Evolutionary conservation across 2,113 vertebrate species (phyloP).

Genomic region (Spea multiplicata): DNA sequence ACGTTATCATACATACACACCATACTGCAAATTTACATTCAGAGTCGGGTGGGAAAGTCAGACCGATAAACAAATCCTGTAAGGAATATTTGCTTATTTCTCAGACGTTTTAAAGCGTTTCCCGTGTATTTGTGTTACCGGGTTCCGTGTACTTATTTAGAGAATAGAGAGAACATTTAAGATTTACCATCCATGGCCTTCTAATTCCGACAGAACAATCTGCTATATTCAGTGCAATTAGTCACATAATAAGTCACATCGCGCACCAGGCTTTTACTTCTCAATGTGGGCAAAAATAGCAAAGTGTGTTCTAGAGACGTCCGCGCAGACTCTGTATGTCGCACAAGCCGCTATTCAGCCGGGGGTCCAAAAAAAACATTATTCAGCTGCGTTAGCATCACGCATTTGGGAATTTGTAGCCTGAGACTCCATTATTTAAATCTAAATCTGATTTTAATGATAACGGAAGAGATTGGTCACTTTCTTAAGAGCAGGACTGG

Average conservation of each 20-base stretch:
- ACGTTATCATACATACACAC: too few relatives aligned
- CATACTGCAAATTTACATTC: conserved; percentile 10
- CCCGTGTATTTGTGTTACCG: not conserved
- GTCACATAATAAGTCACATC: conserved; percentile 13
- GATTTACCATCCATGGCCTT: not conserved
- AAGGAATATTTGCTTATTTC: conserved; percentile 14
- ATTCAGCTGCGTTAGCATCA: not conserved
- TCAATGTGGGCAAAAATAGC: not conserved
- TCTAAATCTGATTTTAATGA: too few relatives aligned
- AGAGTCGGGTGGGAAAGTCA: conserved; percentile 34
- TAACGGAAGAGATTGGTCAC: too few relatives aligned
- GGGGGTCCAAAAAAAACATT: not conserved
- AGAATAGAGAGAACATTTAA: conserved; percentile 4
- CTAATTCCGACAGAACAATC: conserved; percentile 23
- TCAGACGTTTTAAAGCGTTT: not conserved
- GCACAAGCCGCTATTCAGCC: too few relatives aligned
- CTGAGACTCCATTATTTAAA: too few relatives aligned
- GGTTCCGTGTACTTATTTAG: not conserved
- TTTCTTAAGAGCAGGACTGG: too few relatives aligned
- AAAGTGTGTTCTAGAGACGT: not conserved
- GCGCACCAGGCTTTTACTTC: not conserved
- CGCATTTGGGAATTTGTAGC: too few relatives aligned
- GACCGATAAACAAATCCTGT: conserved; percentile 35
- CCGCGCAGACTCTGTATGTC: not conserved
- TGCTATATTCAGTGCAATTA: conserved; percentile 6